Evolutionary conservation across 2,888 invertebrate species (phyloP).

Genomic region (Cryptus viduatorius): DNA sequence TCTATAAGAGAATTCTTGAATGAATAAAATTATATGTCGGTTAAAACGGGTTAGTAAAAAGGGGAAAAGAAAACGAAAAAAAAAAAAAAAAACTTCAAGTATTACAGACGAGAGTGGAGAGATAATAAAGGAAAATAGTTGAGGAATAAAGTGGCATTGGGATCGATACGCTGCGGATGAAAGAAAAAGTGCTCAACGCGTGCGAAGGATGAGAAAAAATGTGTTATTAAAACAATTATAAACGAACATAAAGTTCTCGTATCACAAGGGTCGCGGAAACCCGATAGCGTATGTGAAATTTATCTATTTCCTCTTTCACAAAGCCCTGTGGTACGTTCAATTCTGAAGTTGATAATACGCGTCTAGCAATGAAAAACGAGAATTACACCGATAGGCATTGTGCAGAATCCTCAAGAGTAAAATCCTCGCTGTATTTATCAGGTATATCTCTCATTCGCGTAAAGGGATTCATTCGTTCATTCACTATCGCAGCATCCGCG

Average conservation of each 20-base stretch:
- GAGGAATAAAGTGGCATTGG: constrained; percentile 9
- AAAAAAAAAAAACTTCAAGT: constrained; percentile 14
- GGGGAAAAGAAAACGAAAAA: constrained; percentile 23
- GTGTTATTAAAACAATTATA: constrained; percentile 81
- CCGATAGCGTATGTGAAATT: background rate
- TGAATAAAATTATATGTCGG: constrained; percentile 39
- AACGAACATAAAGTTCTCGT: constrained; percentile 57
- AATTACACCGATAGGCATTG: constrained; percentile 11
- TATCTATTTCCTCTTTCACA: background rate
- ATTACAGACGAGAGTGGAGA: background rate
- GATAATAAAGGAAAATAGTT: constrained; percentile 4
- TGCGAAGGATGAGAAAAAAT: constrained; percentile 63
- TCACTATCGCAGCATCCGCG: constrained; percentile 10
- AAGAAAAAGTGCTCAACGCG: constrained; percentile 26
- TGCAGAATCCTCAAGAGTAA: constrained; percentile 15
- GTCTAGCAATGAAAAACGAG: background rate
- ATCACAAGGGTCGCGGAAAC: background rate
- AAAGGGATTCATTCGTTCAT: constrained; percentile 29
- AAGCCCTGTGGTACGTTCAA: background rate
- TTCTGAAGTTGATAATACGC: constrained; percentile 12
- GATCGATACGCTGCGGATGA: background rate
- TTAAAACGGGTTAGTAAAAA: constrained; percentile 24
- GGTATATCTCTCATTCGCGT: constrained; percentile 1
- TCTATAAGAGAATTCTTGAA: constrained; percentile 52
- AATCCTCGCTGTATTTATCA: background rate